phyloP scores from a whole-genome alignment of 2,797 vertebrate species.

The Trachops cirrhosus region DNA sequence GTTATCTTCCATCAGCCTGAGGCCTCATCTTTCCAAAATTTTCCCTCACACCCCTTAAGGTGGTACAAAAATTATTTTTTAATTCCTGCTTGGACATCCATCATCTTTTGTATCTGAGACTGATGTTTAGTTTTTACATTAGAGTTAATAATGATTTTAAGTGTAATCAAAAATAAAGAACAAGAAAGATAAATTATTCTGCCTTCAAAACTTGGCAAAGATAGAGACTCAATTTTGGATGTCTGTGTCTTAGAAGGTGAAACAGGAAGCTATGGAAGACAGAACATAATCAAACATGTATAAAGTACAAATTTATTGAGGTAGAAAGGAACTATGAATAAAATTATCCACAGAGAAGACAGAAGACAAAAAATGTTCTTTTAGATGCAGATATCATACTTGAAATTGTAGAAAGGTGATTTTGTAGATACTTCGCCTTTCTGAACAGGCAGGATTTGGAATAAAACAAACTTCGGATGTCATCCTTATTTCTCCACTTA shows the following conservation, averaged over 20 bases:
- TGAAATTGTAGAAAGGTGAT: background rate
- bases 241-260: background rate
- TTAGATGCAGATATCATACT: background rate
- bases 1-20: slow-evolving; percentile 77
- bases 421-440: background rate
- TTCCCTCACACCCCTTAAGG: slow-evolving; percentile 41
- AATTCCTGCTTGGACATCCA: background rate
- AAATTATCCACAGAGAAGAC: background rate
- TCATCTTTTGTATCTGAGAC: slow-evolving; percentile 41
- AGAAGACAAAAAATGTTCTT: background rate
- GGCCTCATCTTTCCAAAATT: slow-evolving; percentile 60
- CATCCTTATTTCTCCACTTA: background rate
- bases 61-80: slow-evolving; percentile 34
- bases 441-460: background rate
- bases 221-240: background rate
- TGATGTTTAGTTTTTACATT: slow-evolving; percentile 21
- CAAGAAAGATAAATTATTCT: background rate
- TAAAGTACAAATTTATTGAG: background rate
- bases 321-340: background rate
- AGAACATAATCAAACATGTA: background rate
- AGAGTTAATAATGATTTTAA: slow-evolving; percentile 40
- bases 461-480: background rate
- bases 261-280: background rate
- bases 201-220: slow-evolving; percentile 25
- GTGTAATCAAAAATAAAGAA: background rate